A percentile compares a stretch with the other conserved stretches of the same genome.
Evolutionary conservation across 2,888 invertebrate genomes (phyloP).

Genomic region (Philereme vetulata): DNA sequence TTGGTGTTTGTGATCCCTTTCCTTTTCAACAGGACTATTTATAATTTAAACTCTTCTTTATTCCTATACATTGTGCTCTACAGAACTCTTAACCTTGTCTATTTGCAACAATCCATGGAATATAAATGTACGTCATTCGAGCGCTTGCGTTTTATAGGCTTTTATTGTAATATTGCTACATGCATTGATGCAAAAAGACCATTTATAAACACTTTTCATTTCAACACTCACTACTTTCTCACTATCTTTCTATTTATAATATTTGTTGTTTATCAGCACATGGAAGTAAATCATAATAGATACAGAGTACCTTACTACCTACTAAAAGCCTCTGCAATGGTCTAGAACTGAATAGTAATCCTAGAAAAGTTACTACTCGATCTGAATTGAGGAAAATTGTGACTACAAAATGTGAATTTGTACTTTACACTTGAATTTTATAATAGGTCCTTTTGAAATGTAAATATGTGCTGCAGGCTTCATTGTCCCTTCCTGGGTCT

Average conservation of each 20-base stretch:
- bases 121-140: constrained; percentile 21
- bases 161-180: constrained; percentile 23
- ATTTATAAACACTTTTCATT: constrained; percentile 60
- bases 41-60: constrained; percentile 53
- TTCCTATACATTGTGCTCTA: constrained; percentile 52
- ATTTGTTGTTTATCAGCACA: constrained; percentile 80
- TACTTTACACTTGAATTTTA: constrained; percentile 20
- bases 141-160: constrained; percentile 1
- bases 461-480: constrained; percentile 87
- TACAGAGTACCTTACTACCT: constrained; percentile 44
- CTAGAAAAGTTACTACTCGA: constrained; percentile 56
- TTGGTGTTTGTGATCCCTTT: constrained; percentile 81
- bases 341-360: constrained; percentile 46
- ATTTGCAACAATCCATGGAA: constrained; percentile 61
- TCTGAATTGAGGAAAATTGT: constrained; percentile 79
- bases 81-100: constrained; percentile 46
- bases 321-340: constrained; percentile 75
- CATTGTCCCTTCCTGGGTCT: constrained; percentile 97
- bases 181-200: constrained; percentile 65
- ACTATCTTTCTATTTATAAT: constrained; percentile 36
- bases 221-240: constrained; percentile 54
- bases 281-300: constrained; percentile 68
- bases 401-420: constrained; percentile 31
- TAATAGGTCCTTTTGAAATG: constrained; percentile 43
- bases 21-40: constrained; percentile 60